Percentiles rank a stretch among this genome's conserved stretches.
phyloP scores from a whole-genome alignment of 2,113 vertebrate genomes.

The Pelvicachromis taeniatus region DNA sequence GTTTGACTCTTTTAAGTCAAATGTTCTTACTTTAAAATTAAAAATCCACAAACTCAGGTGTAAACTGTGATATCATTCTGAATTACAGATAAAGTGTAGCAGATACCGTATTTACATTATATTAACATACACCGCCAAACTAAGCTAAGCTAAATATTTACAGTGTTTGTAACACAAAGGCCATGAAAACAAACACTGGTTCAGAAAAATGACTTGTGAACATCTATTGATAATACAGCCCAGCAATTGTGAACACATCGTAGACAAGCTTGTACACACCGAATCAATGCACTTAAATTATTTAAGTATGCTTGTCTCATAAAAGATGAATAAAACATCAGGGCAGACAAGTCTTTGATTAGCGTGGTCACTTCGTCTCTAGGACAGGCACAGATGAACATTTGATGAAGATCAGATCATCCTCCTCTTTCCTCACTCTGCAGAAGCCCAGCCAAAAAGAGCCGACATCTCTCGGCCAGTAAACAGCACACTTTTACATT shows the following conservation, averaged over 20 bases:
- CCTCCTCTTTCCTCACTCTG: constrained; percentile 38
- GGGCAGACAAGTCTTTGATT: constrained; percentile 71
- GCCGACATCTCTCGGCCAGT: constrained; percentile 66
- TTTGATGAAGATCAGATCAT: constrained; percentile 64
- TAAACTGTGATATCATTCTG: not conserved
- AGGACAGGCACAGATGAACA: constrained; percentile 59
- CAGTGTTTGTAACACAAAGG: not conserved
- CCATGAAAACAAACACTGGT: constrained; percentile 11
- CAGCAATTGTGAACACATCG: constrained; percentile 34
- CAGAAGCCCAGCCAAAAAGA: constrained; percentile 49
- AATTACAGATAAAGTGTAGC: not conserved
- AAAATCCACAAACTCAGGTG: not conserved
- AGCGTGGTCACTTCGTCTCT: constrained; percentile 54
- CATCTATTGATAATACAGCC: constrained; percentile 44
- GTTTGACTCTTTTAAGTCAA: not conserved
- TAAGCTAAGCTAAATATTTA: not conserved
- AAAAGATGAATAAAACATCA: constrained; percentile 71
- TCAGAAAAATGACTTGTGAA: constrained; percentile 16
- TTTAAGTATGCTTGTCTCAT: constrained; percentile 67
- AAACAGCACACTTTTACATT: constrained; percentile 79
- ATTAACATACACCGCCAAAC: not conserved
- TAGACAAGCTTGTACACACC: constrained; percentile 64
- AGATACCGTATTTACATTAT: not conserved
- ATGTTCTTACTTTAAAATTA: not conserved
- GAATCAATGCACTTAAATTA: constrained; percentile 74